Conservation (phyloP, 2,888 invertebrate species). For the Drosophila putrida region DNA sequence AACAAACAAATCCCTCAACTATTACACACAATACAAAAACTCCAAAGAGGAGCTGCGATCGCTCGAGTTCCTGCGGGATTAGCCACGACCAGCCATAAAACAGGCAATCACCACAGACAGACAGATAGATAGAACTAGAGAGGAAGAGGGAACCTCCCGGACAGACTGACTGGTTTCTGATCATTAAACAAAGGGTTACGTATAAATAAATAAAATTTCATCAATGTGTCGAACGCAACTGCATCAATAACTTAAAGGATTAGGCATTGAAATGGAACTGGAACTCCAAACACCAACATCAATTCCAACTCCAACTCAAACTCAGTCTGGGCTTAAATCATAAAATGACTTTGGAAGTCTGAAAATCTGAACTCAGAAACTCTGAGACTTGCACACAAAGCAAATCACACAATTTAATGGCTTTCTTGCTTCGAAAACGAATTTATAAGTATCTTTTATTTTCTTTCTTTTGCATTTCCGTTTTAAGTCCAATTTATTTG, state of each 20-base stretch:
- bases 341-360: constrained; percentile 53
- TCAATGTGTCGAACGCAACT: constrained; percentile 64
- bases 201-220: constrained; percentile 81
- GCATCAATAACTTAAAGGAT: constrained; percentile 80
- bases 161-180: not conserved
- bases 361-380: constrained; percentile 36
- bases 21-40: constrained; percentile 67
- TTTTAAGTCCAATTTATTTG: constrained; percentile 76
- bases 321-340: constrained; percentile 70
- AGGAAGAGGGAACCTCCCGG: constrained; percentile 6
- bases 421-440: constrained; percentile 27
- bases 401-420: constrained; percentile 80
- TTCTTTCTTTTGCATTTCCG: constrained; percentile 67
- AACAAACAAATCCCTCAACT: constrained; percentile 71
- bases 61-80: constrained; percentile 72
- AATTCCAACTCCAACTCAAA: constrained; percentile 7
- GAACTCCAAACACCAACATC: constrained; percentile 17
- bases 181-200: constrained; percentile 66
- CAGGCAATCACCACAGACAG: constrained; percentile 36
- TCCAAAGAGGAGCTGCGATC: constrained; percentile 35
- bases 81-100: constrained; percentile 65
- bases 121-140: not conserved
- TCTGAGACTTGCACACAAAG: constrained; percentile 69
- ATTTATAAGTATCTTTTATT: constrained; percentile 24
- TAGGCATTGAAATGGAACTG: constrained; percentile 50